A percentile compares a stretch with the other conserved stretches of the same genome.
Evolutionary conservation across 2,797 vertebrate genomes (phyloP).

Genomic region (Hapalemur alaotrensis): DNA sequence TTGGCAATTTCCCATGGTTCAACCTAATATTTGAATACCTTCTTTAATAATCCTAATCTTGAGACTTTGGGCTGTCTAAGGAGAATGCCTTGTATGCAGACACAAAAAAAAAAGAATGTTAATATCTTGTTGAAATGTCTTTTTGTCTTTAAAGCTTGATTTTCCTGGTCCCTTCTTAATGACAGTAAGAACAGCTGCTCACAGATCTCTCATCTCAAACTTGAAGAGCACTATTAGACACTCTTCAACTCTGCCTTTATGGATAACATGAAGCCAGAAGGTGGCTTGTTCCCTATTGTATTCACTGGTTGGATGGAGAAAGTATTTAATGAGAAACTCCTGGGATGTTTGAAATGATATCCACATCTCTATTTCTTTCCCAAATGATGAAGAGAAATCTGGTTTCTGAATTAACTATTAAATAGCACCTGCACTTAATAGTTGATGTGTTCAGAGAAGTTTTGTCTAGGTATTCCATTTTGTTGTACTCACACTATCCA

Average conservation of each 20-base stretch:
- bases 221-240: background rate
- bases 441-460: background rate
- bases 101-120: background rate
- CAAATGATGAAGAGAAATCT: background rate
- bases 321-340: conserved; percentile 1
- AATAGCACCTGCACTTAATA: background rate
- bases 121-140: conserved; percentile 23
- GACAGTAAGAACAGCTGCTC: background rate
- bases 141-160: background rate
- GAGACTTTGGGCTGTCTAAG: background rate
- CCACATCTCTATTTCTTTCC: conserved; percentile 13
- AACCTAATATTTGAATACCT: background rate
- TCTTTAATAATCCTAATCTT: background rate
- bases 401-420: background rate
- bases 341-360: conserved; percentile 21
- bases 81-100: background rate
- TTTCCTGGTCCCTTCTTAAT: background rate
- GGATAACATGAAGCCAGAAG: background rate
- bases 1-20: background rate
- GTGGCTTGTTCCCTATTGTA: background rate
- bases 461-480: background rate
- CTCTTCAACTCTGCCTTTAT: background rate
- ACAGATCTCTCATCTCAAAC: background rate
- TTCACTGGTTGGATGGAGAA: background rate
- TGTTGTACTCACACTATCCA: background rate